Base-by-base conservation (phyloP, 2,113 vertebrate genomes). In the Charina bottae region DNA sequence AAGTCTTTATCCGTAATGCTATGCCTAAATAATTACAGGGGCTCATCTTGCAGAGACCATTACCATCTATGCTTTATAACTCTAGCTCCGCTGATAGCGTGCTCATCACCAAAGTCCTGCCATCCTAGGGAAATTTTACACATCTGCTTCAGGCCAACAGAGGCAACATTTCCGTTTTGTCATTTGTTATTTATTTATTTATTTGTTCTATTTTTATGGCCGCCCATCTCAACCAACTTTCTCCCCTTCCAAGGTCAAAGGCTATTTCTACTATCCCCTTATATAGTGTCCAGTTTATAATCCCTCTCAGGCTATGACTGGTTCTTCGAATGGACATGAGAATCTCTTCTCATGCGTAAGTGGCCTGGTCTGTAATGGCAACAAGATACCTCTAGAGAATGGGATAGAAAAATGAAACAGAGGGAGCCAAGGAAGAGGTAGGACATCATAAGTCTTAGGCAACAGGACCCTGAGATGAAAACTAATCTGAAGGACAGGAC, bases 21-120 rank as follows among this genome's bases (percentile, higher is more conserved):
- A 17, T 89, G 91, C 91, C 49, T 88, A 89, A 54, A 89, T 55
- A 84, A 84, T 8, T 92, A 17, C 58, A 92, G 78, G 58, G 85
- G 87, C 59, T 92, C 55, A 21, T 15, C 87, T 89, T 62, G 56
- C 21, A 15, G 33, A 92, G 72, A 89, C 58, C 28, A 15, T 46
- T 83, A 4, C 21, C 60, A 60, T 64, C 4, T 89, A 42, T 85
- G 23, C 21, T 64, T 89, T 46, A 64, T 21, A 64, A 59, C n/a
- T 26, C 3, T 6, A 54, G 33, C 33, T 55, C 37, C 84, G 37
- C 11, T 11, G 8, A 26, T 49, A 56, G 28, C 21, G 26, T 53
- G 28, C 58, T 60, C 21, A 59, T 60, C 7, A 37, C 6, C 55
- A 59, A 60, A 23, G 33, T 55, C 53, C 46, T 78, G n/a, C 23